phyloP scores from a whole-genome alignment of 2,888 invertebrate species.

The Zelleria hepariella region DNA sequence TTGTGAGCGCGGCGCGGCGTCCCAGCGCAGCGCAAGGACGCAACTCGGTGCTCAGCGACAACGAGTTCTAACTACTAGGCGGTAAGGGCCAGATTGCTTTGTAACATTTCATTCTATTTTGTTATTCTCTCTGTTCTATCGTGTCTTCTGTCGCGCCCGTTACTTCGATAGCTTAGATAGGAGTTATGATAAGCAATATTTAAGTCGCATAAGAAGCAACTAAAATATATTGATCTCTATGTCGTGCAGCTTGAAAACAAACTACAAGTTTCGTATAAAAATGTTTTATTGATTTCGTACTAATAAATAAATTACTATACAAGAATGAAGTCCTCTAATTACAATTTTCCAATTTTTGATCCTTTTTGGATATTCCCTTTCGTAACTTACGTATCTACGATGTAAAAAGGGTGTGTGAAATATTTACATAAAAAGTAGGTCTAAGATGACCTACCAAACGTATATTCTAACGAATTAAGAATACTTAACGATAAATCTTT shows the following conservation, averaged over 20 bases:
- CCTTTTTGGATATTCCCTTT: background rate
- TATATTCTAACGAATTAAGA: too few species aligned
- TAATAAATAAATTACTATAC: background rate
- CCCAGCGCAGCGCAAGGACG: constrained; percentile 39
- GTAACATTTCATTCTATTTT: too few species aligned
- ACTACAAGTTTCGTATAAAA: background rate
- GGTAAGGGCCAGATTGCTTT: background rate
- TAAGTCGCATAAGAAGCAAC: too few species aligned
- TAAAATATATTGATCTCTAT: too few species aligned
- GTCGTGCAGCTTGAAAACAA: background rate
- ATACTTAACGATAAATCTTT: too few species aligned
- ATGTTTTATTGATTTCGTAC: background rate
- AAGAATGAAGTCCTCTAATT: background rate
- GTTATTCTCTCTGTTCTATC: too few species aligned
- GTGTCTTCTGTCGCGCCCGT: too few species aligned
- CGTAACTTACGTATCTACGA: too few species aligned
- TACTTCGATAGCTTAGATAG: background rate
- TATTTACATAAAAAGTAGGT: background rate
- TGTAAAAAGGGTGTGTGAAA: background rate
- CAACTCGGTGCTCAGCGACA: constrained; percentile 51
- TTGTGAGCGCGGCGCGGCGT: constrained; percentile 29
- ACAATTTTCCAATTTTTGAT: background rate
- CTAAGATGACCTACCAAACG: too few species aligned
- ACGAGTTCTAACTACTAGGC: constrained; percentile 45
- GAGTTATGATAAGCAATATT: too few species aligned